Base-by-base conservation (phyloP, 2,888 invertebrate genomes). In the Ditula angustiorana region DNA sequence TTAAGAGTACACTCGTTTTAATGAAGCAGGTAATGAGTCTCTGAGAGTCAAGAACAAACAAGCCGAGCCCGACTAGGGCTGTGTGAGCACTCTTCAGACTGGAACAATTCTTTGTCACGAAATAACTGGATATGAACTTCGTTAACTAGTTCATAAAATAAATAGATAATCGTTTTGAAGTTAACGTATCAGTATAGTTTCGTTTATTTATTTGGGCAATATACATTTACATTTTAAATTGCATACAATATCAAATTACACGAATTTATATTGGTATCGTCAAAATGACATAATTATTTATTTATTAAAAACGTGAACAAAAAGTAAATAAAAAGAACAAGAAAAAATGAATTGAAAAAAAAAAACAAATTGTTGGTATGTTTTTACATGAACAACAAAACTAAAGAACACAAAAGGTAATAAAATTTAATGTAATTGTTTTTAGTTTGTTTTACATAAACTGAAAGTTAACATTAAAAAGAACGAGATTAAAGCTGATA, bases 21-120 rank as follows among this genome's bases (percentile, higher is more conserved):
- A 90, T 90, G 87, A 89, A 87, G 85, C 86, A 85, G 82, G 82
- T 87, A 88, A 88, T 87, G 86, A 86, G 82, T 75, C 82, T 79
- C 73, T 66, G 74, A 76, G 79, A 85, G 83, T 80, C 83, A 79
- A 84, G 83, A 79, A 80, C 80, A 84, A 85, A 84, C 81, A 85
- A 80, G 76, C 74, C 72, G 67, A 76, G 74, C 41, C n/a, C 41
- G 7, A 61, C 66, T 69, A 71, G 67, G 68, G 67, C 66, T 74
- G 71, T 73, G 75, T 70, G 63, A 66, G 64, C 62, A 41, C 66
- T 73, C 72, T 74, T 61, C 58, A 53, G 11, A 33, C 50, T 33
- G 24, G 30, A 44, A 23, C 33, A 52, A 33, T 21, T 53, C 47
- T 59, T 58, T 64, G 58, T 47, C 53, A 59, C 47, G 46, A 37